Evolutionary conservation across 2,113 vertebrate genomes (phyloP).

Genomic region (Stomatorhinus ivindoensis): DNA sequence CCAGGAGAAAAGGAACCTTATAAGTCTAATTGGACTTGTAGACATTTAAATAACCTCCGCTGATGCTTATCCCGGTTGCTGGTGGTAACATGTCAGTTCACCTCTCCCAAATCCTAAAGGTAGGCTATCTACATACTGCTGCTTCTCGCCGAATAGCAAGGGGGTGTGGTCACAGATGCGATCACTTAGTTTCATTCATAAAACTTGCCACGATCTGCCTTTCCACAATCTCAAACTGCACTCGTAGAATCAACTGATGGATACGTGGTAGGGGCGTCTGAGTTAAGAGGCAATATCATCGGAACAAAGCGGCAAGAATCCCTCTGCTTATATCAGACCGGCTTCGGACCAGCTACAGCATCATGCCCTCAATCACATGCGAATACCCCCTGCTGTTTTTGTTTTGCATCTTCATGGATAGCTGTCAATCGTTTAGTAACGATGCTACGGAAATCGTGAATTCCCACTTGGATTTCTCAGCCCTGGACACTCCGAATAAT

Average conservation of each 20-base stretch:
- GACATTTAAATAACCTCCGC: not conserved
- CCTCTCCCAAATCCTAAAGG: not conserved
- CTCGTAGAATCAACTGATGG: slow-evolving; percentile 14
- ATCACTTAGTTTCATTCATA: slow-evolving; percentile 16
- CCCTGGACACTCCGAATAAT: slow-evolving; percentile 14
- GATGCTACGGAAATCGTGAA: slow-evolving; percentile 44
- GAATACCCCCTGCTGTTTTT: slow-evolving; percentile 36
- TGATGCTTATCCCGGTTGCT: not conserved
- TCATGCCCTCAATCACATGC: slow-evolving; percentile 35
- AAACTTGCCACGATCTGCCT: not conserved
- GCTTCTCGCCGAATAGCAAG: not conserved
- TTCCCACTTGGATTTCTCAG: not conserved
- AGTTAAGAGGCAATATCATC: slow-evolving; percentile 8
- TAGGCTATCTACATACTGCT: not conserved
- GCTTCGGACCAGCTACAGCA: not conserved
- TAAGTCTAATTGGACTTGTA: not conserved
- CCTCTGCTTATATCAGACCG: not conserved
- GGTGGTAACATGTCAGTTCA: not conserved
- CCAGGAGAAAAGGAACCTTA: not conserved
- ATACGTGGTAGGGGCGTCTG: slow-evolving; percentile 35
- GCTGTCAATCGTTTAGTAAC: slow-evolving; percentile 44
- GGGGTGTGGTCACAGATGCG: slow-evolving; percentile 8
- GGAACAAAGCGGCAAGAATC: not conserved
- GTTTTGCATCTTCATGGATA: slow-evolving; percentile 36
- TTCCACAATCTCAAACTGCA: slow-evolving; percentile 9